Conservation (phyloP, 2,113 vertebrate species). For the Ramphastos sulfuratus region DNA sequence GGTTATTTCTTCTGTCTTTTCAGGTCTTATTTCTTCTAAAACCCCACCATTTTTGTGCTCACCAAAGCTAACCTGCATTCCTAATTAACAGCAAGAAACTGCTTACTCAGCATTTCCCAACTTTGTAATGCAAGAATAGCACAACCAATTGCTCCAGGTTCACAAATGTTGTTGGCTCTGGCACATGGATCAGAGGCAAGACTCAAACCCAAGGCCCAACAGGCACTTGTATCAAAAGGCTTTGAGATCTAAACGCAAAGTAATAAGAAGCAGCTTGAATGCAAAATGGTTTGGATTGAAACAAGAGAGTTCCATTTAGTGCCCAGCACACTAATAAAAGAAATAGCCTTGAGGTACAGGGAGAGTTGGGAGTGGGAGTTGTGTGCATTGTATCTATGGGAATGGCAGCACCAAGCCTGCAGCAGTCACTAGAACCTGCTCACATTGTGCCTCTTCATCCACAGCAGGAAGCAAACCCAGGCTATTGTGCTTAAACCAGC, state of each 20-base stretch:
- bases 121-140: background rate
- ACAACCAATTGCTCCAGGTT: background rate
- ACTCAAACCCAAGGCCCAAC: background rate
- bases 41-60: background rate
- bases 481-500: background rate
- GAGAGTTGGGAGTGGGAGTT: background rate
- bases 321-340: background rate
- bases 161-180: background rate
- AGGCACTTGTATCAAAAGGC: background rate
- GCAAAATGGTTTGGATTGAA: background rate
- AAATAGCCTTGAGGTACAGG: background rate
- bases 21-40: background rate
- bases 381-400: background rate
- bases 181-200: background rate
- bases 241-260: constrained; percentile 31
- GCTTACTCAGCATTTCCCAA: background rate
- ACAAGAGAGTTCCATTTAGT: constrained; percentile 5
- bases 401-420: background rate
- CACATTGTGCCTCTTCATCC: background rate
- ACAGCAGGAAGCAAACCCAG: background rate
- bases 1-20: background rate
- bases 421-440: rapidly evolving
- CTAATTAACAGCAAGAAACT: background rate
- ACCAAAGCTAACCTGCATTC: background rate
- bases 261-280: constrained; percentile 61